Evolutionary conservation across 2,797 vertebrate genomes (phyloP), one percentile per base, ranked within the genome.

Genomic region (Acanthopagrus latus): DNA sequence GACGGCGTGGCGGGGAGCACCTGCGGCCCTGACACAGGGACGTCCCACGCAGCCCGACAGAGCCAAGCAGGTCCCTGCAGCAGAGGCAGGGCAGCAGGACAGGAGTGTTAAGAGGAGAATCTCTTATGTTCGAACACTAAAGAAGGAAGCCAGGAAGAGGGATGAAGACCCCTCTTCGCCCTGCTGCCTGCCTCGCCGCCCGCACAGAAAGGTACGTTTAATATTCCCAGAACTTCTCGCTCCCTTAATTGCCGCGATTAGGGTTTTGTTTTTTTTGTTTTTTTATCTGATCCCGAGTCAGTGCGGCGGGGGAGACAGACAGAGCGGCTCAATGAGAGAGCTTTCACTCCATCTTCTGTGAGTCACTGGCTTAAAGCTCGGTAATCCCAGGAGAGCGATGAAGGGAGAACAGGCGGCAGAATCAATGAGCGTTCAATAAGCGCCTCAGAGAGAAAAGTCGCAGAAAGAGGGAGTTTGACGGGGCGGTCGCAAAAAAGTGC

Each of bases 201-300:
- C n/a, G 0, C 76, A 69, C 81, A 94, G 82, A 83, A 95, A 94
- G 95, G 95, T 96, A 88, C 59, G 91, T 50, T 73, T 50, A 18
- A 76, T 47, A 54, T 55, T 17, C 29, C 12, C 8, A 20, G 29
- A 47, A 29, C 29, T 50, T 58, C 21, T 54, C 25, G 44, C 55
- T 57, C 60, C 29, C 33, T 60, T 74, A 48, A 85, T 80, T 78
- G 77, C 27, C 11, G 54, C 20, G 21, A 59, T 86, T 80, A 62
- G 57, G 51, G 33, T n/a, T n/a, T 5, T 85, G 79, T 76, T 50
- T 78, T 71, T 80, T 55, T 38, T 70, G 59, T 62, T 33, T 74
- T 62, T 3, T 74, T 82, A 77, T 75, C 69, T 64, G 81, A 84
- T 83, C 74, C 29, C 33, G 38, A 76, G 84, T 80, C 73, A 71